Percentiles rank a stretch among this genome's conserved stretches.
Evolutionary conservation across 2,888 invertebrate species (phyloP).

Genomic region (Xiphydria camelus): DNA sequence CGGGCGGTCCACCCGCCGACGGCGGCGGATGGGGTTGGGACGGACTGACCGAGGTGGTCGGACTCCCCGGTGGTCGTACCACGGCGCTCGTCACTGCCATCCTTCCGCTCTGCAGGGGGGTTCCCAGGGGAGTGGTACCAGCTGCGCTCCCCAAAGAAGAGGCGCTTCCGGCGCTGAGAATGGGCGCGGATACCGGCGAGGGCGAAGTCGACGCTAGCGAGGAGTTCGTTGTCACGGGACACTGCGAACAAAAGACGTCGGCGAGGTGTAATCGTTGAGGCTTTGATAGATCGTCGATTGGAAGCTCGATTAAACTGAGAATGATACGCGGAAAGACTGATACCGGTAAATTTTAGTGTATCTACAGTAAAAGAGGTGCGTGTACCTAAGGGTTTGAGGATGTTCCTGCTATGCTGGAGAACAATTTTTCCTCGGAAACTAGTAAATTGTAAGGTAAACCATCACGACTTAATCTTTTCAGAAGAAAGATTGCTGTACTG

Average conservation of each 20-base stretch:
- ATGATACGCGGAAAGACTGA: too few relatives aligned
- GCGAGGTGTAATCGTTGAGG: too few relatives aligned
- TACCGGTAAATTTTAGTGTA: too few relatives aligned
- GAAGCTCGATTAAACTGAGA: too few relatives aligned
- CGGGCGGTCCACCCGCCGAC: constrained; percentile 52
- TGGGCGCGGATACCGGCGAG: constrained; percentile 44
- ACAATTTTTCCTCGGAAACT: too few relatives aligned
- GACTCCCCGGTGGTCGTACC: constrained; percentile 61
- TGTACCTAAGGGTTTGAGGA: too few relatives aligned
- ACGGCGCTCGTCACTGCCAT: constrained; percentile 62
- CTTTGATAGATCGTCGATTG: too few relatives aligned
- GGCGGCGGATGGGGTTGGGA: constrained; percentile 60
- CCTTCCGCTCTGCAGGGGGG: constrained; percentile 60
- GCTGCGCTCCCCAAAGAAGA: constrained; percentile 43
- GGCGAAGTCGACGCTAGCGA: constrained; percentile 51
- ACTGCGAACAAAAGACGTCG: constrained; percentile 38
- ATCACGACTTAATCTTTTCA: too few relatives aligned
- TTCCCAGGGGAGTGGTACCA: constrained; percentile 41
- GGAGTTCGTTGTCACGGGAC: constrained; percentile 55
- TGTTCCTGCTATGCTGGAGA: too few relatives aligned
- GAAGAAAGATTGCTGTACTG: too few relatives aligned
- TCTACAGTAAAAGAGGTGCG: too few relatives aligned
- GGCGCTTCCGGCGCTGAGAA: constrained; percentile 37
- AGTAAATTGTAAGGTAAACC: too few relatives aligned
- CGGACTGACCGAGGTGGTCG: constrained; percentile 60